phyloP scores from a whole-genome alignment of 2,797 vertebrate genomes.

The Intellagama lesueurii region DNA sequence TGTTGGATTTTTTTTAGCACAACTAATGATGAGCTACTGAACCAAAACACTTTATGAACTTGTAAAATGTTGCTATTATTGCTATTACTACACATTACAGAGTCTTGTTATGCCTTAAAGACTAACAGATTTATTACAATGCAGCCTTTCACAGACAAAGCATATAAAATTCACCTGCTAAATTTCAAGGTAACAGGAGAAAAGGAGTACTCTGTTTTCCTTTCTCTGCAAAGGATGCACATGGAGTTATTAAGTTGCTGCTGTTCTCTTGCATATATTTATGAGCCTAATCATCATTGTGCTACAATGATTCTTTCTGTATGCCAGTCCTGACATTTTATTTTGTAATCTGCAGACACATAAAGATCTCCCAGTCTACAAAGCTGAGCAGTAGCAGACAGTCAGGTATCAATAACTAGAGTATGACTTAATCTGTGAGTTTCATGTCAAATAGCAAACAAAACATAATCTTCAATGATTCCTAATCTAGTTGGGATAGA shows the following conservation, averaged over 20 bases:
- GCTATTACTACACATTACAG: neutral
- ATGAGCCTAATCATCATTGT: no score
- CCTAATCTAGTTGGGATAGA: no score
- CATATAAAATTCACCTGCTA: neutral
- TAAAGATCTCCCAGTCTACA: neutral
- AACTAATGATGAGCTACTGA: neutral
- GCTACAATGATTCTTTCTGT: neutral
- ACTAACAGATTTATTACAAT: neutral
- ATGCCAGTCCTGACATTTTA: neutral
- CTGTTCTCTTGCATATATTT: neutral
- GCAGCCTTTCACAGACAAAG: neutral
- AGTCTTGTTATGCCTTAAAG: no score
- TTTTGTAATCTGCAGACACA: neutral
- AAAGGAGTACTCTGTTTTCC: no score
- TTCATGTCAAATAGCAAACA: no score
- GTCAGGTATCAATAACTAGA: neutral
- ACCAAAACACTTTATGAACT: neutral
- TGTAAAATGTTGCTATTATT: neutral
- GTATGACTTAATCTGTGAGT: neutral
- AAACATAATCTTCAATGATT: no score
- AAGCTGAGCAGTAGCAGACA: neutral
- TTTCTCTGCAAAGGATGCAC: no score
- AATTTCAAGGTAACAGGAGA: neutral
- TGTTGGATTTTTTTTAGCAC: neutral
- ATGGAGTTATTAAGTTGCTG: neutral